Evolutionary conservation across 2,888 invertebrate genomes (phyloP).

Genomic region (Heterodera filipjevi): DNA sequence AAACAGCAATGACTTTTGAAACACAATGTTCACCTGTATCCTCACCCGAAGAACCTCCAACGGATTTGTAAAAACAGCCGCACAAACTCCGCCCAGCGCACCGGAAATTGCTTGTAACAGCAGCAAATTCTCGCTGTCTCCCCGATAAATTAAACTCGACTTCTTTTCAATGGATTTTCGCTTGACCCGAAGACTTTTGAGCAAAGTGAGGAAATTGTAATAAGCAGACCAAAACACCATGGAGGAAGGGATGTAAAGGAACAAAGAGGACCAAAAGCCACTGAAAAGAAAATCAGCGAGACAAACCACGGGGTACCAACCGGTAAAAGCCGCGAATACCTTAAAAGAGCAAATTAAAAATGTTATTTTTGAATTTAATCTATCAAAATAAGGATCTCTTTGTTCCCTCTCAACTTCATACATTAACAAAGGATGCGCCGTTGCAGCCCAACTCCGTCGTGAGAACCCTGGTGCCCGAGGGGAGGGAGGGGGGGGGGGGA

Average conservation of each 20-base stretch:
- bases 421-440: too few relatives aligned
- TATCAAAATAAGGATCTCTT: too few relatives aligned
- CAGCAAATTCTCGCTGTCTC: conserved; percentile 42
- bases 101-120: conserved; percentile 58
- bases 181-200: conserved; percentile 25
- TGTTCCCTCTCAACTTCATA: too few relatives aligned
- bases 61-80: conserved; percentile 60
- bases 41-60: conserved; percentile 59
- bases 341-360: not conserved
- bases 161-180: not conserved
- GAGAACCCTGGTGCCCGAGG: too few relatives aligned
- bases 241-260: conserved; percentile 60
- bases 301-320: not conserved
- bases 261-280: conserved; percentile 58
- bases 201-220: conserved; percentile 49
- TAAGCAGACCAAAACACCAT: conserved; percentile 64
- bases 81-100: conserved; percentile 57
- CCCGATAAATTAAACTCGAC: not conserved
- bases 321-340: conserved; percentile 21
- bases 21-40: conserved; percentile 47
- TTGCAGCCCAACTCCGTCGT: too few relatives aligned
- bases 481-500: too few relatives aligned
- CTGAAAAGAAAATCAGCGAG: conserved; percentile 30
- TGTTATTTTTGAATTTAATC: conserved; percentile 57
- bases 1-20: too few relatives aligned